Percentiles rank a stretch among this genome's conserved stretches.
Conservation (phyloP, 2,113 vertebrate genomes). For the Shinisaurus crocodilurus region DNA sequence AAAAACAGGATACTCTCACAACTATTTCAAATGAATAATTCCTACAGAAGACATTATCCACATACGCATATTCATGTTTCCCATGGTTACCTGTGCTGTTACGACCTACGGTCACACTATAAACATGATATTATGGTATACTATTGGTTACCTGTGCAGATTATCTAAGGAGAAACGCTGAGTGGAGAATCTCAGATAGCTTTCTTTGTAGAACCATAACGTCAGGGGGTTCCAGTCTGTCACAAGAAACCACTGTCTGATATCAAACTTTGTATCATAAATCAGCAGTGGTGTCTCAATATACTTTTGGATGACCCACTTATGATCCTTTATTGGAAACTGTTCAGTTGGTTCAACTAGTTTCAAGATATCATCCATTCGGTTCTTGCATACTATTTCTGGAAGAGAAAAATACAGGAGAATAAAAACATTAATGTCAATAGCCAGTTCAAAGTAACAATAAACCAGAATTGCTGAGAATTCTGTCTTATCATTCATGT, state of each 20-base stretch:
- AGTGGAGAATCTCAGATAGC: slow-evolving; percentile 73
- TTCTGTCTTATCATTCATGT: not conserved
- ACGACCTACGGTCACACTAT: not conserved
- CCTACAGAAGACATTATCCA: not conserved
- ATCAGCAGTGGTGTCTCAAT: slow-evolving; percentile 71
- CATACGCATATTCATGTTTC: not conserved
- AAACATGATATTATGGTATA: not conserved
- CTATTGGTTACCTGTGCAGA: slow-evolving; percentile 63
- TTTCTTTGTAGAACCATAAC: slow-evolving; percentile 75
- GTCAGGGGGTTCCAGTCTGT: slow-evolving; percentile 76
- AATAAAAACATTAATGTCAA: not conserved
- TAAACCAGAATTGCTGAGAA: not conserved
- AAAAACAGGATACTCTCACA: not conserved
- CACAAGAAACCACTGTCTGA: slow-evolving; percentile 75
- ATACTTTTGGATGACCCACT: slow-evolving; percentile 76
- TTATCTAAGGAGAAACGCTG: slow-evolving; percentile 71
- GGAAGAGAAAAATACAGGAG: slow-evolving; percentile 7
- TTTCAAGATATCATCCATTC: slow-evolving; percentile 64
- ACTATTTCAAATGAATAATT: not conserved
- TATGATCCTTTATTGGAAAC: slow-evolving; percentile 39
- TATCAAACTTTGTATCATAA: slow-evolving; percentile 74
- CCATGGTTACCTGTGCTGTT: not conserved
- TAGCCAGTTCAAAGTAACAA: not conserved
- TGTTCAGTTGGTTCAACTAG: slow-evolving; percentile 38
- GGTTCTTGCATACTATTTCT: slow-evolving; percentile 72